These are phyloP conservation scores for Lepidurus arcticus DNA, from an alignment of 1,140 invertebrate genomes.

Conservation along the genomic window DNA sequence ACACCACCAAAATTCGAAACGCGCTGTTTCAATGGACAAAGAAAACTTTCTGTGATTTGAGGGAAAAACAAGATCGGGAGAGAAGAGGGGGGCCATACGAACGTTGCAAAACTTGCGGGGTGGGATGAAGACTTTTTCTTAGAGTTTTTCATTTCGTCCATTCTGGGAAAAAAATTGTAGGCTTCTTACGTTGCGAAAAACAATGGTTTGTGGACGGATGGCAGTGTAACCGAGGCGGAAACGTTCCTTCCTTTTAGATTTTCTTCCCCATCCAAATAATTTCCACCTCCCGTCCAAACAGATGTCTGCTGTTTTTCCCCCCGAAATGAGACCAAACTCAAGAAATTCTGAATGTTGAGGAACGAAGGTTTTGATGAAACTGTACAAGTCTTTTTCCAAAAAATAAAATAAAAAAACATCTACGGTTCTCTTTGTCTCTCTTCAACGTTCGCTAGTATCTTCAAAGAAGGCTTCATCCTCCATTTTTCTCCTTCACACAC, in stretches of 20 bases:
- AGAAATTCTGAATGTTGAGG: not conserved
- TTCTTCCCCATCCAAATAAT: not conserved
- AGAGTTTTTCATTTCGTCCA: not conserved
- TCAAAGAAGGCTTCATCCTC: conserved; percentile 12
- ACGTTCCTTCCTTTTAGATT: not conserved
- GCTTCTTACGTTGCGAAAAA: not conserved
- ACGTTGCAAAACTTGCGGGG: conserved; percentile 5
- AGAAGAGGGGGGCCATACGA: not conserved
- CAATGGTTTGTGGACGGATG: not conserved
- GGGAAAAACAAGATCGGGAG: not conserved
- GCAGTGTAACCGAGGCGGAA: not conserved
- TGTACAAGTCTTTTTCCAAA: not conserved
- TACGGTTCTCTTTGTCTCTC: not conserved
- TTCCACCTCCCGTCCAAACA: not conserved
- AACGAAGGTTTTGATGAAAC: not conserved
- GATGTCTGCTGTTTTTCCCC: not conserved
- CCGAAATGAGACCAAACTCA: not conserved
- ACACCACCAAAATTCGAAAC: not conserved
- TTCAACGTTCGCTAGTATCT: not conserved
- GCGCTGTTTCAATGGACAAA: not conserved
- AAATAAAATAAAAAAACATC: not conserved
- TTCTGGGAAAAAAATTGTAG: not conserved
- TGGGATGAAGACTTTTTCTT: not conserved
- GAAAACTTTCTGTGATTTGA: not conserved
- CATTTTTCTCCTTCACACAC: not conserved